Percentiles rank a stretch among this genome's conserved stretches.
Evolutionary conservation across 2,113 vertebrate species (phyloP).

Genomic region (Chrysemys picta): DNA sequence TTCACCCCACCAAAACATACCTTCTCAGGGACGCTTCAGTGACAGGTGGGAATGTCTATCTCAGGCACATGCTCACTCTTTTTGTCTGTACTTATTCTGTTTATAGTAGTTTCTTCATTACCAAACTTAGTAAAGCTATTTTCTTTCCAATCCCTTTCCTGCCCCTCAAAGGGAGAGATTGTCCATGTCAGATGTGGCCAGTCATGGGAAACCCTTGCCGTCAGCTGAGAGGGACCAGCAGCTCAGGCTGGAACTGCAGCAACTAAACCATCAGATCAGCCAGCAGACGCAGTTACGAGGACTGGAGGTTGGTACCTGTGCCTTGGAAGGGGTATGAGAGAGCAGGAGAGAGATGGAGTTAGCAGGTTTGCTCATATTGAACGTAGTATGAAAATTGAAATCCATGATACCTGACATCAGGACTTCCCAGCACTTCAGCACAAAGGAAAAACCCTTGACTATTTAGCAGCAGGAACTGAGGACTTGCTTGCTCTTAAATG

Average conservation of each 20-base stretch:
- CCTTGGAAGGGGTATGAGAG: neutral
- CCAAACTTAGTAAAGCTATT: neutral
- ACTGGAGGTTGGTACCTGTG: constrained; percentile 83
- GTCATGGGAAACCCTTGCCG: constrained; percentile 84
- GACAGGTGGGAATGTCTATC: constrained; percentile 84
- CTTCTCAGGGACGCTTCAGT: constrained; percentile 95
- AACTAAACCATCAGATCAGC: constrained; percentile 97
- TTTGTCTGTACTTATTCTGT: neutral
- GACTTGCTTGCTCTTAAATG: rapidly evolving
- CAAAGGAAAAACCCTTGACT: neutral
- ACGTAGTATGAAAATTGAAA: neutral
- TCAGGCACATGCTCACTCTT: neutral
- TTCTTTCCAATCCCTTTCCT: neutral
- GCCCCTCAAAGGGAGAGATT: constrained; percentile 76
- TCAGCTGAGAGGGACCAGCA: constrained; percentile 92
- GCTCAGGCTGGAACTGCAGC: constrained; percentile 95
- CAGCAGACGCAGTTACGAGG: constrained; percentile 94
- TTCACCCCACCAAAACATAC: constrained; percentile 87
- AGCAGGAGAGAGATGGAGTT: neutral
- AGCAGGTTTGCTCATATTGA: neutral
- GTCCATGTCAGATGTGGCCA: constrained; percentile 75
- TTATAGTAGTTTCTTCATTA: neutral
- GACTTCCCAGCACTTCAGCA: neutral
- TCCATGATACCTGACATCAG: neutral
- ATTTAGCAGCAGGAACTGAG: neutral